phyloP scores from a whole-genome alignment of 2,888 invertebrate species.

The Tenthredo distinguenda region DNA sequence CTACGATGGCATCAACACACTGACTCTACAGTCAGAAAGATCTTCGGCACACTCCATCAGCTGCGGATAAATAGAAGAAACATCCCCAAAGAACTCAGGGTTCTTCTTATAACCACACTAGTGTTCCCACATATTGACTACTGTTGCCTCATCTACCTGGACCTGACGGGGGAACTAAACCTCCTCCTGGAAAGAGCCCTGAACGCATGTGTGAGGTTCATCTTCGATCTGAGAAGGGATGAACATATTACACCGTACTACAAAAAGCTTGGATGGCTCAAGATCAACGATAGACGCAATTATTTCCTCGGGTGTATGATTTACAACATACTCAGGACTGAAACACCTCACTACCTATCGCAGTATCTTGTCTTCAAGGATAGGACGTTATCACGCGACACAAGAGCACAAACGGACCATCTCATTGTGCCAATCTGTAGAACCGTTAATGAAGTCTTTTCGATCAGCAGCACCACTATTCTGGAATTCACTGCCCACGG shows the following conservation, averaged over 20 bases:
- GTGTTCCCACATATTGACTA: too few species aligned
- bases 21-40: neutral
- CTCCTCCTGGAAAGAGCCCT: neutral
- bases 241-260: neutral
- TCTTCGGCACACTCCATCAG: neutral
- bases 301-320: slow-evolving; percentile 30
- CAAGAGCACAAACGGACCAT: neutral
- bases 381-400: too few species aligned
- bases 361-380: neutral
- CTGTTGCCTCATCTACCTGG: too few species aligned
- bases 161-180: too few species aligned
- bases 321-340: neutral
- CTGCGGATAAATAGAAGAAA: neutral
- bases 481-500: neutral
- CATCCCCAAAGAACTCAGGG: too few species aligned
- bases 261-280: neutral
- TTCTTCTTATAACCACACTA: too few species aligned
- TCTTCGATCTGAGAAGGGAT: neutral
- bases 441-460: neutral
- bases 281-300: neutral
- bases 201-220: neutral
- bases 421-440: neutral
- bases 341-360: neutral
- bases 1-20: neutral
- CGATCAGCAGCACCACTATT: neutral